Conservation (phyloP, 92 coral and sea anemone genomes). For the Siderastrea siderea region DNA sequence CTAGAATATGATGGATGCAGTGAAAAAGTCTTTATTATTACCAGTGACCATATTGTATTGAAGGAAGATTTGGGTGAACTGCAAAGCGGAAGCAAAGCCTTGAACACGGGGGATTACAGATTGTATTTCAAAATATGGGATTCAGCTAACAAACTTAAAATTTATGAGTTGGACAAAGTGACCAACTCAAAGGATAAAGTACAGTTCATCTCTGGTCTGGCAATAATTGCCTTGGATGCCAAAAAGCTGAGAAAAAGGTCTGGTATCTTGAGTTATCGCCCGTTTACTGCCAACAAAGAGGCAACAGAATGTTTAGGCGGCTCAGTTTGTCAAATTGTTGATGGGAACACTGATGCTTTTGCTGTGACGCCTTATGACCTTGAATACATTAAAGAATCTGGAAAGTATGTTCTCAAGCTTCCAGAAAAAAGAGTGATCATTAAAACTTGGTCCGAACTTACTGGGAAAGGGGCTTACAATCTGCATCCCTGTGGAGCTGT, state of each 20-base stretch:
- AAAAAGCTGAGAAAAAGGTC: background rate
- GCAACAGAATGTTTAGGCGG: background rate
- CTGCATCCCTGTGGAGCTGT: slow-evolving; percentile 8
- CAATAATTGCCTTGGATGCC: background rate
- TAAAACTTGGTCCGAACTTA: background rate
- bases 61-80: background rate
- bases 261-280: background rate
- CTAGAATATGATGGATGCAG: background rate
- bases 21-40: background rate
- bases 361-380: background rate
- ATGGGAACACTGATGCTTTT: background rate
- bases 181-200: background rate
- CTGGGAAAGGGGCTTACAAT: background rate
- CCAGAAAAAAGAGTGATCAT: background rate
- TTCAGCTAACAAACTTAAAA: background rate
- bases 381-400: background rate
- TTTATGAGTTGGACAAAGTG: background rate
- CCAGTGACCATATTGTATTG: background rate
- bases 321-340: slow-evolving; percentile 11
- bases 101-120: background rate
- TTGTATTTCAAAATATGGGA: background rate
- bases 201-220: background rate
- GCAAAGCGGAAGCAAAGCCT: background rate
- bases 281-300: background rate
- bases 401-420: background rate